phyloP scores from a whole-genome alignment of 2,113 vertebrate genomes.

The Lophura nycthemera region DNA sequence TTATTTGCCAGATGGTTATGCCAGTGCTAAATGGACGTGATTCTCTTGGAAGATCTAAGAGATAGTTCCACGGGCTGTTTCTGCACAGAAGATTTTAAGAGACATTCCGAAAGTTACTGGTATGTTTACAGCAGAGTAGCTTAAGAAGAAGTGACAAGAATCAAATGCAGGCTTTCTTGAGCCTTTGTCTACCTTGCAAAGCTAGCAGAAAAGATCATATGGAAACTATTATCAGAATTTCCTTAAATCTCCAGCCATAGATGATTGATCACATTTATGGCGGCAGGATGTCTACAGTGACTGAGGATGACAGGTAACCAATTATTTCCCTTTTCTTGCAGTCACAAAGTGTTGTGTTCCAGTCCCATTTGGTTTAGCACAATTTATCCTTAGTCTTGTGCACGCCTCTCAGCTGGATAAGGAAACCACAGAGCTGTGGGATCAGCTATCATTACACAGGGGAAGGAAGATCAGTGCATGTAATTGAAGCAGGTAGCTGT shows the following conservation, averaged over 20 bases:
- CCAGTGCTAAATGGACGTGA: not conserved
- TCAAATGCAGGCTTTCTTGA: not conserved
- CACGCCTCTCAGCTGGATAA: not conserved
- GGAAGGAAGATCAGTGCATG: not conserved
- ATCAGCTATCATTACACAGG: not conserved
- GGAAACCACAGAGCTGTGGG: not conserved
- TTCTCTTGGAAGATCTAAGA: not conserved
- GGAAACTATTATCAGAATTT: not conserved
- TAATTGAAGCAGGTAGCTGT: not conserved
- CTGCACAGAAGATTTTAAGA: not conserved
- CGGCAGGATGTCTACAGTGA: not conserved
- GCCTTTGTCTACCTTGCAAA: not conserved
- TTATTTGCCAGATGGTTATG: not conserved
- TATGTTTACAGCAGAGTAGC: not conserved
- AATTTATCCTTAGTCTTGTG: not conserved
- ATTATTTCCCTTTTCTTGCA: not conserved
- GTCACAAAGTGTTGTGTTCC: not conserved
- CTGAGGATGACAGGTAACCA: not conserved
- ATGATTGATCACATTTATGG: not conserved
- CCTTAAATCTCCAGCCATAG: not conserved
- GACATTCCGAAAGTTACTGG: not conserved
- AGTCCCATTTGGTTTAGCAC: not conserved
- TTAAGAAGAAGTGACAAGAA: not conserved
- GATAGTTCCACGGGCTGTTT: not conserved
- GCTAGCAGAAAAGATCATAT: not conserved